Evolutionary conservation across 2,113 vertebrate genomes (phyloP).

Genomic region (Myotis brandtii): DNA sequence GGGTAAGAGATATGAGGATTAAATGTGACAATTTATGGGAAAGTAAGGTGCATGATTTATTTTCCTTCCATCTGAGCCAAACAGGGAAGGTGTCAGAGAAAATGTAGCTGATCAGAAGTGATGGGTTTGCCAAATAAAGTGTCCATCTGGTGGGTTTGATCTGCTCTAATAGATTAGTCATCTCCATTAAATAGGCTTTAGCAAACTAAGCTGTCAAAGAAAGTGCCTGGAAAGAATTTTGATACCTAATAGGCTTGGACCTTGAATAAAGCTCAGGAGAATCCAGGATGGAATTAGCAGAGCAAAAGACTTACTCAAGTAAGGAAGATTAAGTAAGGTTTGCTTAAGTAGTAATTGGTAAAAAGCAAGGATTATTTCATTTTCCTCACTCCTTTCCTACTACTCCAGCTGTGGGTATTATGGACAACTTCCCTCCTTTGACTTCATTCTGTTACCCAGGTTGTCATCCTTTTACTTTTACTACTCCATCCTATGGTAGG

Average conservation of each 20-base stretch:
- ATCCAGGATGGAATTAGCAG: constrained; percentile 33
- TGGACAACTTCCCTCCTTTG: not conserved
- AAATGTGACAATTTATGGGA: not conserved
- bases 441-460: not conserved
- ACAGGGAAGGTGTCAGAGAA: constrained; percentile 10
- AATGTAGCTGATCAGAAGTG: constrained; percentile 31
- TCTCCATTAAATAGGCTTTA: constrained; percentile 3
- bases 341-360: constrained; percentile 20
- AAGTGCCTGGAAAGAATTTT: constrained; percentile 45
- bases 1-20: constrained; percentile 18
- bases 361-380: constrained; percentile 53
- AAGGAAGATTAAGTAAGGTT: constrained; percentile 56
- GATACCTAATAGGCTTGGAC: constrained; percentile 36
- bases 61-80: constrained; percentile 47
- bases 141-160: not conserved
- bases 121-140: not conserved
- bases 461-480: constrained; percentile 39
- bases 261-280: not conserved
- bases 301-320: constrained; percentile 8
- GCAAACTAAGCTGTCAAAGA: constrained; percentile 32
- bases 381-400: not conserved
- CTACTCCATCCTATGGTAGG: not conserved
- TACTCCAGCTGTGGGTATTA: not conserved
- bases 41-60: constrained; percentile 5
- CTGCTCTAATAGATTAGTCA: not conserved